These are phyloP conservation scores for Podarcis lilfordi DNA, from an alignment of 2,797 vertebrate species.

Conservation along the genomic window DNA sequence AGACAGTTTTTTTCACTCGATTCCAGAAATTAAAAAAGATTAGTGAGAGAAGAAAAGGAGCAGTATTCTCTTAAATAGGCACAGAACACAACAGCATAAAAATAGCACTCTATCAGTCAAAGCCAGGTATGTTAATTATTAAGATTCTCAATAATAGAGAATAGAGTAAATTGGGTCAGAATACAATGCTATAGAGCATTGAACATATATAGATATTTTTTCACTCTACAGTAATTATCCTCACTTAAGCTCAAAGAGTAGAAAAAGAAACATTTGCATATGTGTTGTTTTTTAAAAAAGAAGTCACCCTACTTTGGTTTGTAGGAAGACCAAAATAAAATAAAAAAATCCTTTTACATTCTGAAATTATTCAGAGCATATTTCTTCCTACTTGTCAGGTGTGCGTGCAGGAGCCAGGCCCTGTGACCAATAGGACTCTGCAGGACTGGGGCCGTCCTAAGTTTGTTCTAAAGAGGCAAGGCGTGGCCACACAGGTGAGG, in stretches of 20 bases:
- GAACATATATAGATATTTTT: not conserved
- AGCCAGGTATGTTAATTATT: slow-evolving; percentile 42
- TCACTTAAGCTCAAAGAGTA: not conserved
- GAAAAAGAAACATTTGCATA: not conserved
- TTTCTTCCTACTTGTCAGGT: too few relatives aligned
- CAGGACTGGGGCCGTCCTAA: too few relatives aligned
- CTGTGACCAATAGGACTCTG: too few relatives aligned
- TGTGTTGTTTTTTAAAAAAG: not conserved
- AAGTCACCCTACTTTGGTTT: not conserved
- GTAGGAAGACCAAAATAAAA: not conserved
- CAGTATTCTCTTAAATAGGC: slow-evolving; percentile 17
- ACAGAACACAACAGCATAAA: slow-evolving; percentile 39
- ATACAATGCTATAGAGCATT: not conserved
- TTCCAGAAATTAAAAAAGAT: slow-evolving; percentile 31
- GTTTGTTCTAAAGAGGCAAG: too few relatives aligned
- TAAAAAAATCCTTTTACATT: not conserved
- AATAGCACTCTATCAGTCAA: slow-evolving; percentile 21
- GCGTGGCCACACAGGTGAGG: too few relatives aligned
- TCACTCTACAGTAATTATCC: not conserved
- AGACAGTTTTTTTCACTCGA: slow-evolving; percentile 34
- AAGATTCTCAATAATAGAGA: not conserved
- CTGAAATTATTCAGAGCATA: not conserved
- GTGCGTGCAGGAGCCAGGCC: too few relatives aligned
- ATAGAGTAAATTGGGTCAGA: not conserved
- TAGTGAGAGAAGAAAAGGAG: slow-evolving; percentile 42